phyloP scores from a whole-genome alignment of 2,797 vertebrate genomes.

The Eidolon dupreanum region DNA sequence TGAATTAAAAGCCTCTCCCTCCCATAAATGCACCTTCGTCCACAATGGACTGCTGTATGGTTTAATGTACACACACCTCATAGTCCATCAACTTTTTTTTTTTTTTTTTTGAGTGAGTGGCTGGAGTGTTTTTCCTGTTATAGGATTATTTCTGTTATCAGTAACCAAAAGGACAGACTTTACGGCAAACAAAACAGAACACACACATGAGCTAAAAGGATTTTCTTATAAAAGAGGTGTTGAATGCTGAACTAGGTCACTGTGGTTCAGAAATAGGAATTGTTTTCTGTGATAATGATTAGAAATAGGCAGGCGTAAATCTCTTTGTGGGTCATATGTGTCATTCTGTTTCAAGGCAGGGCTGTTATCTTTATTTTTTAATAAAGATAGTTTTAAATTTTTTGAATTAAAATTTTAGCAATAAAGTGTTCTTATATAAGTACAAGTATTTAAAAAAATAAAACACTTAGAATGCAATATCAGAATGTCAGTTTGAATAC shows the following conservation, averaged over 20 bases:
- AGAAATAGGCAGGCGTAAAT: neutral
- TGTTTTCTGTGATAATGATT: neutral
- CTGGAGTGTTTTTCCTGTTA: neutral
- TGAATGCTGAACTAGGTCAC: neutral
- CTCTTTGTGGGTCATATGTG: neutral
- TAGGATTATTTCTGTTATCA: neutral
- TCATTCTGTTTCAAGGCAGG: neutral
- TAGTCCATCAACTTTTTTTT: neutral
- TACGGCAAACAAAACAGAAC: neutral
- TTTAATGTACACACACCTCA: neutral
- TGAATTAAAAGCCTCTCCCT: neutral
- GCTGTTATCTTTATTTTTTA: neutral
- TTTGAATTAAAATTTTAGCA: neutral
- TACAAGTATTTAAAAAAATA: neutral
- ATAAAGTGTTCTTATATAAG: neutral
- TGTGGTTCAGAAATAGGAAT: neutral
- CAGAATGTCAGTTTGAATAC: neutral
- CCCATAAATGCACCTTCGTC: neutral
- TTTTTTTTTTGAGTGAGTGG: neutral
- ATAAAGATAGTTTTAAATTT: neutral
- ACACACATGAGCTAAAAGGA: neutral
- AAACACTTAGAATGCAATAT: neutral
- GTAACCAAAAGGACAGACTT: neutral
- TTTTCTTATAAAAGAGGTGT: neutral
- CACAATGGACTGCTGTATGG: too few species aligned